Percentiles rank a stretch among this genome's conserved stretches.
Conservation (phyloP, 23 tunicate genomes). For the Halocynthia roretzi region DNA sequence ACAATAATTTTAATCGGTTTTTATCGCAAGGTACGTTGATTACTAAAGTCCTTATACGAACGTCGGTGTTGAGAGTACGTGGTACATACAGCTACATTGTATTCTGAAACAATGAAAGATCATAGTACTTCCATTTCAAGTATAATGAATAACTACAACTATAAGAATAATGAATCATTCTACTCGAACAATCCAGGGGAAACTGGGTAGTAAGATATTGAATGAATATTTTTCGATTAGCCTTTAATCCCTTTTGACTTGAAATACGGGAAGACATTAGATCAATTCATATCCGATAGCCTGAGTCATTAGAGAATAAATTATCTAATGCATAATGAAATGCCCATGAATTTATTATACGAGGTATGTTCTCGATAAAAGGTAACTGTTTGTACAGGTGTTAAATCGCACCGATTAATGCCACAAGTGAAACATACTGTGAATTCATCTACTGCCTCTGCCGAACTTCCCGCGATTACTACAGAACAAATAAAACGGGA, state of each 20-base stretch:
- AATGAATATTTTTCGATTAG: too few species aligned
- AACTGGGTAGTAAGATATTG: too few species aligned
- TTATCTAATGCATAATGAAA: not conserved
- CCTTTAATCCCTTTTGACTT: too few species aligned
- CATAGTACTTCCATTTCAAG: too few species aligned
- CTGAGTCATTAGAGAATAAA: too few species aligned
- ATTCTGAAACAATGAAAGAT: not conserved
- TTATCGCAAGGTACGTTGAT: slow-evolving; percentile 33
- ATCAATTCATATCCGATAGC: too few species aligned
- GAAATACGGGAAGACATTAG: too few species aligned
- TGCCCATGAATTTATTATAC: not conserved
- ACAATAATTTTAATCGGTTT: slow-evolving; percentile 21
- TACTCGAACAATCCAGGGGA: too few species aligned
- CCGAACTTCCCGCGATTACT: slow-evolving; percentile 15
- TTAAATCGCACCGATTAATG: slow-evolving; percentile 55
- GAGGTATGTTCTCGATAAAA: not conserved
- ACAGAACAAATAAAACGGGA: not conserved
- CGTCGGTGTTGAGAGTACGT: not conserved
- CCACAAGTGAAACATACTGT: slow-evolving; percentile 54
- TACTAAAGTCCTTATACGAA: not conserved
- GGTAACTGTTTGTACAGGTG: slow-evolving; percentile 15
- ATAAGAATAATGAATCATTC: too few species aligned
- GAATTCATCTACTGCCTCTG: slow-evolving; percentile 37
- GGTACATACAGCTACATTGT: not conserved
- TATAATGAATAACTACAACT: too few species aligned